Percentiles rank a stretch among this genome's conserved stretches.
Evolutionary conservation across 2,797 vertebrate species (phyloP).

Genomic region (Pseudopleuronectes americanus): DNA sequence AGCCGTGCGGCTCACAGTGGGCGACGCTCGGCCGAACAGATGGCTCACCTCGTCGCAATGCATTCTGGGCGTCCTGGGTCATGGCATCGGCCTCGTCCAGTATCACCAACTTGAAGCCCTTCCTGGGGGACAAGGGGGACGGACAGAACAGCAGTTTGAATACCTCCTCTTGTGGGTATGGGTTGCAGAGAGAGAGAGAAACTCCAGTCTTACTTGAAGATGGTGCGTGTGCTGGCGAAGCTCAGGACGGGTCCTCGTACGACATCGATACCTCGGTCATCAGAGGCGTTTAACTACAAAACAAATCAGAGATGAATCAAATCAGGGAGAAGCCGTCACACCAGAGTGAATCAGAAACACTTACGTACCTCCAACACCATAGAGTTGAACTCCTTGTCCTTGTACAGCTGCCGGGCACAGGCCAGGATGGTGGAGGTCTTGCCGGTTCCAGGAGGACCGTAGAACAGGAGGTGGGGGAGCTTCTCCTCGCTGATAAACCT

Average conservation of each 20-base stretch:
- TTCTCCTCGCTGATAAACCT: conserved; percentile 94
- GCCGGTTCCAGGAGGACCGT: conserved; percentile 96
- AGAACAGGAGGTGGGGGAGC: conserved; percentile 93
- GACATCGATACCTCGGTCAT: conserved; percentile 95
- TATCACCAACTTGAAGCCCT: conserved; percentile 97
- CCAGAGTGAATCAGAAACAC: neutral
- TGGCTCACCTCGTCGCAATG: conserved; percentile 94
- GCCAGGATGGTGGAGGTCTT: conserved; percentile 98
- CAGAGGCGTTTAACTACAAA: conserved; percentile 93
- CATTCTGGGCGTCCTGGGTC: conserved; percentile 99
- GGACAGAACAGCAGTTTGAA: neutral
- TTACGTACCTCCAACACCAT: conserved; percentile 94
- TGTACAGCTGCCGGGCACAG: conserved; percentile 93
- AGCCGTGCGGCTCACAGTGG: conserved; percentile 74
- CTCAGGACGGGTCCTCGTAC: conserved; percentile 94
- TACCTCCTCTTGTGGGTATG: neutral
- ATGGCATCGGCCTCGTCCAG: conserved; percentile 99
- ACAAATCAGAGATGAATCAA: neutral
- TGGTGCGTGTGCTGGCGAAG: conserved; percentile 97
- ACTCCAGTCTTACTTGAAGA: conserved; percentile 90
- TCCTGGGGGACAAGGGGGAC: conserved; percentile 80
- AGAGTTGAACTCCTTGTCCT: conserved; percentile 91
- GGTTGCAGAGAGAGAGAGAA: too few species aligned
- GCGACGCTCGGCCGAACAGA: conserved; percentile 77
- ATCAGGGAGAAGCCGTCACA: neutral